Base-by-base conservation (phyloP, 2,113 vertebrate genomes). In the Hyaena hyaena region DNA sequence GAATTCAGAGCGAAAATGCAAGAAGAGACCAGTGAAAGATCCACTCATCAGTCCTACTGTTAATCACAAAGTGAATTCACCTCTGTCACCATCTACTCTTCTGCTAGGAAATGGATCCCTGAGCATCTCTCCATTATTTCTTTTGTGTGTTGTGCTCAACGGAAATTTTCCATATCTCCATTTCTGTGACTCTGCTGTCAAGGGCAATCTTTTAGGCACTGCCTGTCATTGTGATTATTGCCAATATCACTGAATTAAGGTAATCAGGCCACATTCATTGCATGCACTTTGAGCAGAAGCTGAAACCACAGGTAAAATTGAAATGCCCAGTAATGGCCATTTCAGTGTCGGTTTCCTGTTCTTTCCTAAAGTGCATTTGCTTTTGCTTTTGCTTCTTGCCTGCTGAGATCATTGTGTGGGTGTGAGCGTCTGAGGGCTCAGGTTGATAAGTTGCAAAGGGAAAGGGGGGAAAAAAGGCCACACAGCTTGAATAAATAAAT, bases 391-490 rank as follows among this genome's bases (percentile, higher is more conserved):
- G 95, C 86, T 97, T 93, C 69, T 74, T 88, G 81, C 97, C 97
- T 95, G 98, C 97, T 97, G 97, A 97, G 98, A 97, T 97, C 96
- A 96, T 97, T 97, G 77, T 98, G 88, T 88, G 95, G 84, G 88
- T 97, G 39, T 95, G 94, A 96, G 93, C 65, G 82, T 93, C 93
- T 87, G 35, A 96, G 95, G 79, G 26, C 68, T 96, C 11, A 12
- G 88, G 94, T 58, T 97, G 97, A 84, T 95, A 95, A 89, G 94
- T 95, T 96, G 94, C 84, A 96, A 97, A 96, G 90, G 91, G 95
- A 84, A 87, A 71, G 23, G 31, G 73, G 11, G 21, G 43, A n/a
- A 12, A 26, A 69, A 61, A 96, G 96, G 88, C 96, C 93, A 95
- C 96, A 93, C 95, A 90, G 92, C 76, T 95, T 73, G 94, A 96